A percentile compares a stretch with the other conserved stretches of the same genome.
phyloP scores from a whole-genome alignment of 2,113 vertebrate genomes.

The Numida meleagris region DNA sequence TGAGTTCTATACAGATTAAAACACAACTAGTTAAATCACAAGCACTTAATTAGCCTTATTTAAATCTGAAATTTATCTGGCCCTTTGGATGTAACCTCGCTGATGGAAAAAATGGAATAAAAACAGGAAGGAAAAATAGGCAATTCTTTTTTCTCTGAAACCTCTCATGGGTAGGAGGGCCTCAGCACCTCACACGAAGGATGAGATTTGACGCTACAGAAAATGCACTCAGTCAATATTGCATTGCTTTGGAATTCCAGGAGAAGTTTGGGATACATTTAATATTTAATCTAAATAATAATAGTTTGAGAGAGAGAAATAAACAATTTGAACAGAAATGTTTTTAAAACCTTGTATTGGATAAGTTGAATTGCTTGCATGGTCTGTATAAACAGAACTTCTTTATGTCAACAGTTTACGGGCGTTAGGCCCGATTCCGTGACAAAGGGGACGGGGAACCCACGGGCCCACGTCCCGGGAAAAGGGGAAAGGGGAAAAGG shows the following conservation, averaged over 20 bases:
- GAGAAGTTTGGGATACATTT: neutral
- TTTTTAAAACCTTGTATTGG: neutral
- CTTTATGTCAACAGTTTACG: too few relatives aligned
- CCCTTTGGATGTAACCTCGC: neutral
- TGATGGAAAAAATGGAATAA: neutral
- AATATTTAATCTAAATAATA: neutral
- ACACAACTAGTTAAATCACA: neutral
- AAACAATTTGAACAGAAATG: neutral
- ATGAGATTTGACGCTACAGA: neutral
- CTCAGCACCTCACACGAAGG: neutral
- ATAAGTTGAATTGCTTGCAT: neutral
- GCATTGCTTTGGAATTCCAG: neutral
- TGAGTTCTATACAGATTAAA: neutral
- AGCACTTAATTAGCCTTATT: neutral
- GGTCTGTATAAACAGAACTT: neutral
- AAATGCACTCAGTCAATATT: neutral
- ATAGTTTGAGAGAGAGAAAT: neutral
- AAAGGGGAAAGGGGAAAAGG: too few relatives aligned
- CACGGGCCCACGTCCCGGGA: too few relatives aligned
- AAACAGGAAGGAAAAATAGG: neutral
- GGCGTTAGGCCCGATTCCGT: too few relatives aligned
- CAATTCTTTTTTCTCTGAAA: neutral
- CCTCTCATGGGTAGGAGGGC: neutral
- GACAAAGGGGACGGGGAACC: too few relatives aligned
- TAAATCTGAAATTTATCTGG: neutral